Percentiles rank a stretch among this genome's conserved stretches.
Evolutionary conservation across 2,113 vertebrate species (phyloP).

Genomic region (Acanthisitta chloris): DNA sequence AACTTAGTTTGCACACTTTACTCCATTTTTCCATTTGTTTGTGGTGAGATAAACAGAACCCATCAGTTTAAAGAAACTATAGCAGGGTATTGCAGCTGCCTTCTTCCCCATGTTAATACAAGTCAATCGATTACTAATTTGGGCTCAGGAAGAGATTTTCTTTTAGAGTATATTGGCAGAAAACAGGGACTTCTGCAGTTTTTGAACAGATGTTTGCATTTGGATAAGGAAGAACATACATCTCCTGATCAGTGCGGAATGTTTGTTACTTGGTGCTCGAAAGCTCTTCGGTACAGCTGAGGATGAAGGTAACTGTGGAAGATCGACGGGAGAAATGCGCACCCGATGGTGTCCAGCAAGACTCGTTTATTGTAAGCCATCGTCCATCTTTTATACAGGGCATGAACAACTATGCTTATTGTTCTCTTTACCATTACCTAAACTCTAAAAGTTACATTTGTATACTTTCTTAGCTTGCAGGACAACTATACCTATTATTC

Average conservation of each 20-base stretch:
- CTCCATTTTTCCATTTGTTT: background rate
- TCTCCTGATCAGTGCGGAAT: accelerated
- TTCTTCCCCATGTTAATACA: background rate
- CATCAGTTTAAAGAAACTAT: background rate
- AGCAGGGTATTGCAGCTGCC: background rate
- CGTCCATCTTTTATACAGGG: no score
- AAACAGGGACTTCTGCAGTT: background rate
- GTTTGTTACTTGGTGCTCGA: background rate
- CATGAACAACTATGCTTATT: no score
- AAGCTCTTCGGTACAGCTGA: background rate
- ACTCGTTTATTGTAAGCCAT: no score
- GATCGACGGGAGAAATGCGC: no score
- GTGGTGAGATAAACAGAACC: background rate
- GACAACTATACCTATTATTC: no score
- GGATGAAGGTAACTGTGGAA: background rate
- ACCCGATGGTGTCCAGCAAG: no score
- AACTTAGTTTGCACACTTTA: background rate
- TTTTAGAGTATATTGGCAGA: background rate
- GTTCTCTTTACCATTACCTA: no score
- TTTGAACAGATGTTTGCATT: background rate
- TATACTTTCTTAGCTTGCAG: no score
- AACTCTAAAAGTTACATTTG: no score
- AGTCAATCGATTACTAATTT: background rate
- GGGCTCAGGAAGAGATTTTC: background rate
- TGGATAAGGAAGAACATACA: background rate